Conservation (phyloP, 2,888 invertebrate genomes). For the Holacanthella duospinosa region DNA sequence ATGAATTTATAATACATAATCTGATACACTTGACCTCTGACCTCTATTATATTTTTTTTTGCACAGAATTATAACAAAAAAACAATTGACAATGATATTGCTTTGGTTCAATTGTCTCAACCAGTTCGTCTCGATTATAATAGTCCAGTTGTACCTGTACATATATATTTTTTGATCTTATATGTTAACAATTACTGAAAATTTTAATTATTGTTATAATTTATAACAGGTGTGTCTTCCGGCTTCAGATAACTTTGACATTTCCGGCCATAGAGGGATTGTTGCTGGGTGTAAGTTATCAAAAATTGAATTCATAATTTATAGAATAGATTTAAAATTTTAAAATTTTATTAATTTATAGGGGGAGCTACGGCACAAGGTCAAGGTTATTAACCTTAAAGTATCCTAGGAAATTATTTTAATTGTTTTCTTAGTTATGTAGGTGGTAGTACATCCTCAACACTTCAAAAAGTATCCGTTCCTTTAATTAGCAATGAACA, state of each 20-base stretch:
- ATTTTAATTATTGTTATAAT: too few species aligned
- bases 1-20: background rate
- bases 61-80: slow-evolving; percentile 2
- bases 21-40: background rate
- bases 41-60: background rate
- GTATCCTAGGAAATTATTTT: background rate
- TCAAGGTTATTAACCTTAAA: background rate
- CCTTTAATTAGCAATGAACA: slow-evolving; percentile 24
- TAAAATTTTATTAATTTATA: background rate
- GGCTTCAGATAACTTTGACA: slow-evolving; percentile 5
- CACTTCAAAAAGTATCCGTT: slow-evolving; percentile 21
- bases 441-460: slow-evolving; percentile 12
- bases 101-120: slow-evolving; percentile 6
- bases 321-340: too few species aligned
- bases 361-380: slow-evolving; percentile 11
- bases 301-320: too few species aligned
- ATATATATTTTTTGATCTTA: background rate
- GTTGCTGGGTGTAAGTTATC: slow-evolving; percentile 8
- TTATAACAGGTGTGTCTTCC: slow-evolving; percentile 9
- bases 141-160: background rate
- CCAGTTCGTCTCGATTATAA: background rate
- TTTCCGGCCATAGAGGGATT: background rate
- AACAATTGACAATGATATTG: slow-evolving; percentile 11
- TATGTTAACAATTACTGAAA: background rate
- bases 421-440: background rate